phyloP scores from a whole-genome alignment of 2,888 invertebrate species.

The Nysson spinosus region DNA sequence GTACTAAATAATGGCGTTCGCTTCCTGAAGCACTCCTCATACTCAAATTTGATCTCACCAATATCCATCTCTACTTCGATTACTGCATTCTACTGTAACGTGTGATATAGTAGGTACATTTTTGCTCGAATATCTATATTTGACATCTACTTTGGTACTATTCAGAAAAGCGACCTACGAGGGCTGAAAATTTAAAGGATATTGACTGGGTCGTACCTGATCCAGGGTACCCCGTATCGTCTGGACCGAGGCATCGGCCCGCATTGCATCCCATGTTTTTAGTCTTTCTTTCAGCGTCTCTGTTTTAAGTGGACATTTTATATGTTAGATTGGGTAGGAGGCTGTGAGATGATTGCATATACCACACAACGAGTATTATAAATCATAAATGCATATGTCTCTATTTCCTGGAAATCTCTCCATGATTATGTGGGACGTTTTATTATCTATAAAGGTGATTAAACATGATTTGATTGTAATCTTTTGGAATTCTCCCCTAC shows the following conservation, averaged over 20 bases:
- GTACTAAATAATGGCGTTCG: conserved; percentile 28
- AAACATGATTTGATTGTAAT: conserved; percentile 37
- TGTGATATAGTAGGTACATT: conserved; percentile 29
- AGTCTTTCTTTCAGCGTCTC: conserved; percentile 75
- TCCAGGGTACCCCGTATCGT: conserved; percentile 76
- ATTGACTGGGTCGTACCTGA: conserved; percentile 76
- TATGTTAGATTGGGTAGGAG: conserved; percentile 73
- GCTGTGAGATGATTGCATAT: conserved; percentile 72
- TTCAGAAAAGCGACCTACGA: conserved; percentile 67
- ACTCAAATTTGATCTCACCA: conserved; percentile 29
- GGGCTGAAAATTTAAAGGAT: conserved; percentile 72
- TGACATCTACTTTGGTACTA: conserved; percentile 50
- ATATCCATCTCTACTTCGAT: conserved; percentile 33
- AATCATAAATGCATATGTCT: conserved; percentile 30
- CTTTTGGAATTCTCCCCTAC: no score
- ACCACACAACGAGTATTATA: conserved; percentile 62
- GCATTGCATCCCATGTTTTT: conserved; percentile 77
- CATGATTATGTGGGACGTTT: conserved; percentile 30
- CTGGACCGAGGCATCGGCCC: conserved; percentile 76
- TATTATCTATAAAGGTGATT: conserved; percentile 34
- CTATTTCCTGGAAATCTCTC: conserved; percentile 27
- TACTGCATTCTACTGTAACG: conserved; percentile 47
- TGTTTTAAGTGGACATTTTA: conserved; percentile 76
- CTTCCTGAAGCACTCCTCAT: conserved; percentile 38
- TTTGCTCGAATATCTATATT: conserved; percentile 27